Evolutionary conservation across 2,113 vertebrate genomes (phyloP).

Genomic region (Melanotaenia duboulayi): DNA sequence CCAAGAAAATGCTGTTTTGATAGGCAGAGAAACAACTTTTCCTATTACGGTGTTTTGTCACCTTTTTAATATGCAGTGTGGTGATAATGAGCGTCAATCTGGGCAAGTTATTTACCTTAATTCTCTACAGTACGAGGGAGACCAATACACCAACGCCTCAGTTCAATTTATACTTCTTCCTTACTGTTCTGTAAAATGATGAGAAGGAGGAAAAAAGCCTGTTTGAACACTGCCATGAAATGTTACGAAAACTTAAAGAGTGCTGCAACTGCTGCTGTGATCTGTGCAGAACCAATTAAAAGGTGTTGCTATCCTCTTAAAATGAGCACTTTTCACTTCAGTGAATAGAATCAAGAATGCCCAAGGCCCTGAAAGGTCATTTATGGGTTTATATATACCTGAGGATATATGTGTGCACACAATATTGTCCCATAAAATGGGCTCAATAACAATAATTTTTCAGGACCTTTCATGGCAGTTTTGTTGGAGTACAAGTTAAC

Average conservation of each 20-base stretch:
- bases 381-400: background rate
- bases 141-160: slow-evolving; percentile 16
- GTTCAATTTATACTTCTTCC: slow-evolving; percentile 15
- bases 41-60: too few species aligned
- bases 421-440: slow-evolving; percentile 17
- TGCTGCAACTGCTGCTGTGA: slow-evolving; percentile 8
- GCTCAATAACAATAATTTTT: slow-evolving; percentile 19
- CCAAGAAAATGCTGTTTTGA: too few species aligned
- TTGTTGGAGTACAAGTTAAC: slow-evolving; percentile 13
- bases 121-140: too few species aligned
- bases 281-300: slow-evolving; percentile 16
- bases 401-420: slow-evolving; percentile 14
- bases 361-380: slow-evolving; percentile 11
- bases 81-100: too few species aligned
- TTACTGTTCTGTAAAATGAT: slow-evolving; percentile 23
- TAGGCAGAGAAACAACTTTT: too few species aligned
- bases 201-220: slow-evolving; percentile 21
- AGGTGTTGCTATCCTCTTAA: slow-evolving; percentile 30
- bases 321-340: slow-evolving; percentile 2
- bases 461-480: background rate
- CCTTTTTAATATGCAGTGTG: too few species aligned
- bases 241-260: slow-evolving; percentile 26
- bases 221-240: slow-evolving; percentile 19
- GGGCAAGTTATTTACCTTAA: too few species aligned
- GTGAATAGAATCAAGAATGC: slow-evolving; percentile 1